Evolutionary conservation across 2,797 vertebrate genomes (phyloP), one percentile per base, ranked within the genome.

Genomic region (Manis javanica): DNA sequence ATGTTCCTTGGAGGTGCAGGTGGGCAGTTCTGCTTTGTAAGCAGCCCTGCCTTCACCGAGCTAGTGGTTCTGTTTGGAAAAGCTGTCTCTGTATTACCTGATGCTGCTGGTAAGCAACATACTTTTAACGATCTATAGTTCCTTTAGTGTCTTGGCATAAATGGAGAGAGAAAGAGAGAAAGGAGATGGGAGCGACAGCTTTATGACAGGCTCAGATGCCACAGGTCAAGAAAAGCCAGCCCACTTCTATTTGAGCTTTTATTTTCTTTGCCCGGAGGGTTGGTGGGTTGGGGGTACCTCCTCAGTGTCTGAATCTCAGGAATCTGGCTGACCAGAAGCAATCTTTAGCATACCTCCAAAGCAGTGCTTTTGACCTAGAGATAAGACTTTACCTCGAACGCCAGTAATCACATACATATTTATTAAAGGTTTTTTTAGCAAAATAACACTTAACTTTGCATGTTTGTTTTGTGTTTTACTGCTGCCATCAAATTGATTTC

Each of bases 261-360:
- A 14, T 71, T 42, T 69, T 9, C 77, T 93, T 64, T 51, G 3
- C 46, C 16, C 16, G 5, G 4, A 5, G n/a, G 19, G 7, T 8
- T 9, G 10, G 18, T 12, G 3, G n/a, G 14, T 18, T 24, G 5
- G 21, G 2, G 10, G 23, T 7, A 7, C 12, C 6, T 46, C 16
- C 71, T 68, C 24, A 16, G 23, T 26, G 23, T 68, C 23, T 51
- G 78, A 51, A 64, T 12, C 46, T 37, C 26, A 8, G 59, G 46
- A 49, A n/a, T 9, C 42, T 11, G 31, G 59, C 31, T 14, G 5
- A 23, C 16, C 46, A 29, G 46, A 24, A 59, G 7, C 18, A 12
- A 3, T n/a, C 19, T 31, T 57, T 9, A 18, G 19, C 51, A 53
- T 1, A 23, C 29, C 21, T 13, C 24, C 31, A 57, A 24, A 42